phyloP scores from a whole-genome alignment of 2,888 invertebrate species.

The Odontocolon sp. region DNA sequence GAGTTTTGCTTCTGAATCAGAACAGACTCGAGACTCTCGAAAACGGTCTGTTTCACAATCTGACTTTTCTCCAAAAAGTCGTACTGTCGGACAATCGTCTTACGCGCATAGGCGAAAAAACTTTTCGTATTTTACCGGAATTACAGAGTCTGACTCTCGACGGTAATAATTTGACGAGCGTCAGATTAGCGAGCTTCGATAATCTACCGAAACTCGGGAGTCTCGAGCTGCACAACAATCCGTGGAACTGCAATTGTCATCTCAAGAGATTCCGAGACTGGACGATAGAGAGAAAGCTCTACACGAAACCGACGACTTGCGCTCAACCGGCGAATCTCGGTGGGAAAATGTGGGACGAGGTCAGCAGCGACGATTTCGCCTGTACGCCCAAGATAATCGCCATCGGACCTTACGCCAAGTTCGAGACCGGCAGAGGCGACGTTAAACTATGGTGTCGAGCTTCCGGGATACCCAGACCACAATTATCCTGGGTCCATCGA shows the following conservation, averaged over 20 bases:
- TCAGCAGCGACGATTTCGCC: constrained; percentile 89
- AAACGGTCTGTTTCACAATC: constrained; percentile 88
- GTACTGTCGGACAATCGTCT: constrained; percentile 90
- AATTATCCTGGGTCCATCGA: constrained; percentile 82
- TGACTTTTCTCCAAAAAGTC: constrained; percentile 88
- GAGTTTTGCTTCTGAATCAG: constrained; percentile 88
- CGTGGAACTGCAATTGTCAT: constrained; percentile 94
- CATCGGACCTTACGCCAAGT: constrained; percentile 81
- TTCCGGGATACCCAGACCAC: constrained; percentile 89
- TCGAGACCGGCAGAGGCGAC: constrained; percentile 84
- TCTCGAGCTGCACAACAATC: constrained; percentile 90
- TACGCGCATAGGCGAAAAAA: constrained; percentile 85
- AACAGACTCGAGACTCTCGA: constrained; percentile 89
- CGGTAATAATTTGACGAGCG: constrained; percentile 87
- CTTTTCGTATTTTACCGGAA: constrained; percentile 87
- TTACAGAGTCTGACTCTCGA: constrained; percentile 87
- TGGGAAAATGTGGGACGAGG: constrained; percentile 88
- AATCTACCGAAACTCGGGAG: constrained; percentile 86
- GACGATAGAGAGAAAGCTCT: constrained; percentile 87
- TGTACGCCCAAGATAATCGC: constrained; percentile 88
- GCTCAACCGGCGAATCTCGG: constrained; percentile 86
- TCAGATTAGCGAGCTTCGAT: constrained; percentile 86
- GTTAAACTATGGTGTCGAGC: constrained; percentile 88
- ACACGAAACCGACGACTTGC: constrained; percentile 89
- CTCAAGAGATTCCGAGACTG: constrained; percentile 90